A percentile compares a stretch with the other conserved stretches of the same genome.
Evolutionary conservation across 1,140 invertebrate genomes (phyloP).

Genomic region (Centruroides vittatus): DNA sequence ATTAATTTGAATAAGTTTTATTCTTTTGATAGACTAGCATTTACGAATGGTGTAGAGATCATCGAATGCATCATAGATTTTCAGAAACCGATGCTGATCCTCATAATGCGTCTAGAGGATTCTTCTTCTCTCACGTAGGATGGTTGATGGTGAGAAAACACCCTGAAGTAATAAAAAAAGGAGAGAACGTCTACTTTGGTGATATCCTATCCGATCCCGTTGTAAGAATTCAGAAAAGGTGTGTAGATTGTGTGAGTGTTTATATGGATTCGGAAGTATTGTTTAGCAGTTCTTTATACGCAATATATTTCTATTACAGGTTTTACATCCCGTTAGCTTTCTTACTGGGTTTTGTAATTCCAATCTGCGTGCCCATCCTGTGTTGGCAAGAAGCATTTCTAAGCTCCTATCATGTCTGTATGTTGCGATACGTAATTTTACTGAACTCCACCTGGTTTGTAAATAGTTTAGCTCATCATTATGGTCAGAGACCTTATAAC

Average conservation of each 20-base stretch:
- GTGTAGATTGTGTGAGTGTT: no score
- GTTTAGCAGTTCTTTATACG: not conserved
- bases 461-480: slow-evolving; percentile 36
- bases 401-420: slow-evolving; percentile 44
- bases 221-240: slow-evolving; percentile 65
- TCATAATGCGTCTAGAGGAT: slow-evolving; percentile 82
- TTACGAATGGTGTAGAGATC: slow-evolving; percentile 83
- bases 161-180: slow-evolving; percentile 71
- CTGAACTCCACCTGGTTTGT: slow-evolving; percentile 35
- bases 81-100: slow-evolving; percentile 92
- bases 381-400: slow-evolving; percentile 66
- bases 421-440: slow-evolving; percentile 53
- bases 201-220: slow-evolving; percentile 73
- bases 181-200: slow-evolving; percentile 63
- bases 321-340: slow-evolving; percentile 70
- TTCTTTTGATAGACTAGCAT: slow-evolving; percentile 33
- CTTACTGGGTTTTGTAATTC: slow-evolving; percentile 65
- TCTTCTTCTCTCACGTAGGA: slow-evolving; percentile 91
- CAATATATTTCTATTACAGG: slow-evolving; percentile 23
- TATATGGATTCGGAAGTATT: no score
- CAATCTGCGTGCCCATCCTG: slow-evolving; percentile 64
- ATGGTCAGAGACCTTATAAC: slow-evolving; percentile 32
- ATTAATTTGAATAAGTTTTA: no score
- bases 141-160: slow-evolving; percentile 88
- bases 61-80: slow-evolving; percentile 91